These are phyloP conservation scores for Entosphenus tridentatus DNA, from an alignment of 2,113 vertebrate genomes.

Conservation along the genomic window DNA sequence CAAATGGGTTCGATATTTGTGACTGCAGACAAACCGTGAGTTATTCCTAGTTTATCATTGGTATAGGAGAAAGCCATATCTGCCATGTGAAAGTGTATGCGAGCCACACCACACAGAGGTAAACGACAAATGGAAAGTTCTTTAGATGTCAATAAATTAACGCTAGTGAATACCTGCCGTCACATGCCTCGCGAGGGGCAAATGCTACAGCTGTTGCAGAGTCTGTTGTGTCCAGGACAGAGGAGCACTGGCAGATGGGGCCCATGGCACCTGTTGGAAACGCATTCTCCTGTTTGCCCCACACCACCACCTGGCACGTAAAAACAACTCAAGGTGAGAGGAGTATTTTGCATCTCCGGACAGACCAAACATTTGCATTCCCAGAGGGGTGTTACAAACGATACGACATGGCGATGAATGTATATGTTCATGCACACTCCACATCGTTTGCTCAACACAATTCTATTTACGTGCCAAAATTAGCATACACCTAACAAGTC, in stretches of 20 bases:
- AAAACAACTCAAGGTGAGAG: not conserved
- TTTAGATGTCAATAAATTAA: too few relatives aligned
- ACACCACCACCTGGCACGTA: slow-evolving; percentile 46
- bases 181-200: slow-evolving; percentile 26
- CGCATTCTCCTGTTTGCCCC: slow-evolving; percentile 23
- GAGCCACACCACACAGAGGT: not conserved
- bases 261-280: slow-evolving; percentile 7
- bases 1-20: too few relatives aligned
- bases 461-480: not conserved
- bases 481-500: slow-evolving; percentile 10
- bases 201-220: slow-evolving; percentile 56
- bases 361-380: too few relatives aligned
- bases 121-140: not conserved
- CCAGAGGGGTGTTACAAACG: too few relatives aligned
- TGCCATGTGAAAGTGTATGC: not conserved
- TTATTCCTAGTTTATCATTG: too few relatives aligned
- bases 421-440: too few relatives aligned
- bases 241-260: slow-evolving; percentile 37
- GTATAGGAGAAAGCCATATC: too few relatives aligned
- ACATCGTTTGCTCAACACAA: not conserved
- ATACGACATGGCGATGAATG: too few relatives aligned
- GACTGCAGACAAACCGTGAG: too few relatives aligned
- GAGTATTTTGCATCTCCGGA: too few relatives aligned
- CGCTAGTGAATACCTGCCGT: slow-evolving; percentile 27
- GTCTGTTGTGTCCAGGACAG: slow-evolving; percentile 50